These are phyloP conservation scores for Apamea epomidion DNA, from an alignment of 2,888 invertebrate species.

Conservation along the genomic window DNA sequence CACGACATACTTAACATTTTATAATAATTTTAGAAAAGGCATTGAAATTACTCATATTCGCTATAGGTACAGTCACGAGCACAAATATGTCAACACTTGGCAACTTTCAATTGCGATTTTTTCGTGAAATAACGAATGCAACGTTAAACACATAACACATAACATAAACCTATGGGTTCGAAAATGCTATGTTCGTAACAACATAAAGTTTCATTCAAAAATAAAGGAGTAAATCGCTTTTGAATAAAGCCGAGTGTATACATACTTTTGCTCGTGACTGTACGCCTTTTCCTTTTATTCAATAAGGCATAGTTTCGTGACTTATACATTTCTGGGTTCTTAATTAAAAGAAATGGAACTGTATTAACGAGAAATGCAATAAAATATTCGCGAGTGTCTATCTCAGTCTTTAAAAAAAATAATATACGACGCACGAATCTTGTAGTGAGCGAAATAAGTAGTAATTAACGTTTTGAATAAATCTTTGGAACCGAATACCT, in stretches of 20 bases:
- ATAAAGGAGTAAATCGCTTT: too few species aligned
- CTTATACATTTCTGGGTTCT: conserved; percentile 57
- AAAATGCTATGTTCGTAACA: too few species aligned
- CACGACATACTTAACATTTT: conserved; percentile 73
- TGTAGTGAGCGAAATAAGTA: conserved; percentile 47
- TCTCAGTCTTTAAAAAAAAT: conserved; percentile 70
- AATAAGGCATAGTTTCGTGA: conserved; percentile 69
- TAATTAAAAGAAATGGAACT: conserved; percentile 56
- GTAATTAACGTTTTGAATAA: conserved; percentile 56
- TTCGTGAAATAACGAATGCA: too few species aligned
- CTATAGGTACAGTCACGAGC: too few species aligned
- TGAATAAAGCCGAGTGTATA: too few species aligned
- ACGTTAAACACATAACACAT: too few species aligned
- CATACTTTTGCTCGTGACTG: too few species aligned
- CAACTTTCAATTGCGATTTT: too few species aligned
- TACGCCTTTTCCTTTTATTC: conserved; percentile 58
- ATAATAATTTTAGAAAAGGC: conserved; percentile 73
- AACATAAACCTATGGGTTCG: too few species aligned
- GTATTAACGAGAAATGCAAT: conserved; percentile 50
- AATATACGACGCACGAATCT: conserved; percentile 38
- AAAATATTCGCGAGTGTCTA: conserved; percentile 51
- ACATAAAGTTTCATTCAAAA: too few species aligned
- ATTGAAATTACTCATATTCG: conserved; percentile 64
- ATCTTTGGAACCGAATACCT: conserved; percentile 69
- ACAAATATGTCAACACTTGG: too few species aligned